phyloP scores from a whole-genome alignment of 1,140 invertebrate species.

The Colletes gigas region DNA sequence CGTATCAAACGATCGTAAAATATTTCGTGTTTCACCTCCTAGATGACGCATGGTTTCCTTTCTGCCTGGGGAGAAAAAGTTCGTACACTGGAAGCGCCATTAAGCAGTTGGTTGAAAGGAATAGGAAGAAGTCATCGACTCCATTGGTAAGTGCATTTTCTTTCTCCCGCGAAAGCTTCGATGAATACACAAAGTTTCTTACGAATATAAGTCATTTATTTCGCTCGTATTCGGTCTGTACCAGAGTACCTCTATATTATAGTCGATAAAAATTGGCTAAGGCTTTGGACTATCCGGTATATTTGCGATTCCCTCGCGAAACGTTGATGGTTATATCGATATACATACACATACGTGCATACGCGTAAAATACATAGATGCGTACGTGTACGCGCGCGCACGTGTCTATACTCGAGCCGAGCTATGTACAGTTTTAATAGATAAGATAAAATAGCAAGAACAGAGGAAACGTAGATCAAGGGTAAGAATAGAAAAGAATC shows the following conservation, averaged over 20 bases:
- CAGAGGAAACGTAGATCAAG: not conserved
- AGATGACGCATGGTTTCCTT: too few species aligned
- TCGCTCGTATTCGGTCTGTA: conserved; percentile 34
- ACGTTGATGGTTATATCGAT: conserved; percentile 86
- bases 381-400: not conserved
- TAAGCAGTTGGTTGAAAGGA: too few species aligned
- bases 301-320: conserved; percentile 84
- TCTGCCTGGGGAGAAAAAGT: too few species aligned
- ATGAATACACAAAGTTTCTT: conserved; percentile 31
- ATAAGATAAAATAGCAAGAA: not conserved
- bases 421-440: conserved; percentile 61
- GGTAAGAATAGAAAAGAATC: not conserved
- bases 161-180: too few species aligned
- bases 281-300: conserved; percentile 84
- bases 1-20: too few species aligned
- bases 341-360: not conserved
- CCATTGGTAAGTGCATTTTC: too few species aligned
- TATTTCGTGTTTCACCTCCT: too few species aligned
- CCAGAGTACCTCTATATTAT: conserved; percentile 51
- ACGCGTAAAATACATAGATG: not conserved
- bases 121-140: too few species aligned
- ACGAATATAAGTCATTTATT: conserved; percentile 63
- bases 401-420: conserved; percentile 69
- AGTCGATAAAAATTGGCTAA: conserved; percentile 86
- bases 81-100: too few species aligned